Base-by-base conservation (phyloP, 2,113 vertebrate genomes). In the Athene cunicularia region DNA sequence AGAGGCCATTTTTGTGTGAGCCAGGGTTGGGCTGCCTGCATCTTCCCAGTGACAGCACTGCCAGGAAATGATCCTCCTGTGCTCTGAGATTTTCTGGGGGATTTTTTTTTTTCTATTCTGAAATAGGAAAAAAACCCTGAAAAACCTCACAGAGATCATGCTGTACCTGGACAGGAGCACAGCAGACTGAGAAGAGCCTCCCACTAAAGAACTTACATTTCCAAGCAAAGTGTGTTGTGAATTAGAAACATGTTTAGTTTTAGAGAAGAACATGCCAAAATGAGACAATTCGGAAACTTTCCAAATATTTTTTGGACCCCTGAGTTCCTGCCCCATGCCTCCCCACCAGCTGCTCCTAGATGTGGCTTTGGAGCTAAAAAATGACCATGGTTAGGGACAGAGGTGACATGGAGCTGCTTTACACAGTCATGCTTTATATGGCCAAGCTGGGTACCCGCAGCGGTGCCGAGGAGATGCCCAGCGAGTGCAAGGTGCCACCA, bases 341-440 rank as follows among this genome's bases (percentile, higher is more conserved):
- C 22, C 28, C 27, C 27, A 9, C 18, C 3, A 12, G 23, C 15
- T 6, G 1, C n/a, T 63, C 16, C 37, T 26, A 28, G 14, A 5
- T 0, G 0, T 11, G 52, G 14, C 33, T 66, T 53, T 79, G 64
- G 47, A 41, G 64, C 41, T 81, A 1, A 3, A 1, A 6, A 67
- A 74, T n/a, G 16, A 4, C 27, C 1, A 0, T 4, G 50, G 15
- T 2, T 11, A 23, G 24, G 64, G 24, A 22, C 63, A 50, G 60
- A 8, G 5, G 55, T 8, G 64, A 37, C n/a, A 0, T 0, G 20
- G 52, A 21, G 47, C 22, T 74, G 66, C n/a, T 55, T 11, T 10
- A 21, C 0, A 4, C 0, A 3, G 45, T 52, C 35, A 1, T 0
- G 2, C 26, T 21, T 4, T 12, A 11, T 0, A 2, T 1, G 33